Base-by-base conservation (phyloP, 1,140 invertebrate species). In the Cylas formicarius region DNA sequence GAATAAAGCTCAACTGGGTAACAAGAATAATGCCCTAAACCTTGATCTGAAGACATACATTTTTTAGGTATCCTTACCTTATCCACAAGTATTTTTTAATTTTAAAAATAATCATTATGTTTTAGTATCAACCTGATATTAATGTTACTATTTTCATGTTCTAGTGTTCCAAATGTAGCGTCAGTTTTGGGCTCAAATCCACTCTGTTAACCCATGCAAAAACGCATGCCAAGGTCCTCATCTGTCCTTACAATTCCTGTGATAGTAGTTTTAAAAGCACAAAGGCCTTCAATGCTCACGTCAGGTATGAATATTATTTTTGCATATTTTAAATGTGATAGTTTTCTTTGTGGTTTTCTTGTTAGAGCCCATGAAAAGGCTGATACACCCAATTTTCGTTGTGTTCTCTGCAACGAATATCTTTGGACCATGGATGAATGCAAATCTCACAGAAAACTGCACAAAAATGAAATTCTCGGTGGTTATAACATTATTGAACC, bases 181-280 rank as follows among this genome's bases (percentile, higher is more conserved):
- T 36, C 4, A 21, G 42, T n/a, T 63, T 63, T 47, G 33, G 58
- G 8, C 35, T 62, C 32, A 63, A 63, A 46, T 52, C 53, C 4
- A 61, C 58, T 1, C 48, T 63, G 29, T 41, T 42, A 27, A 41
- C 43, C 23, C 61, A 63, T 44, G 35, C 56, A 13, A 55, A 55
- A 37, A 56, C 55, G 4, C 60, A 63, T 44, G 35, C 24, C 20
- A 35, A 27, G 2, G 20, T 29, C 31, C 38, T 19, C 19, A 28
- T 42, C 23, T 43, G 36, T n/a, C 20, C 51, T 26, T 57, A 50
- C 20, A 34, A 41, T 11, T 10, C 18, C 4, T 44, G 32, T 37
- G 33, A 44, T 13, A 27, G 5, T 44, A 18, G 20, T 16, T 44
- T 44, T 44, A 24, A n/a, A 17, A 22, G 28, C 14, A 11, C 9